phyloP scores from a whole-genome alignment of 2,113 vertebrate species.

The Cathartes aura region DNA sequence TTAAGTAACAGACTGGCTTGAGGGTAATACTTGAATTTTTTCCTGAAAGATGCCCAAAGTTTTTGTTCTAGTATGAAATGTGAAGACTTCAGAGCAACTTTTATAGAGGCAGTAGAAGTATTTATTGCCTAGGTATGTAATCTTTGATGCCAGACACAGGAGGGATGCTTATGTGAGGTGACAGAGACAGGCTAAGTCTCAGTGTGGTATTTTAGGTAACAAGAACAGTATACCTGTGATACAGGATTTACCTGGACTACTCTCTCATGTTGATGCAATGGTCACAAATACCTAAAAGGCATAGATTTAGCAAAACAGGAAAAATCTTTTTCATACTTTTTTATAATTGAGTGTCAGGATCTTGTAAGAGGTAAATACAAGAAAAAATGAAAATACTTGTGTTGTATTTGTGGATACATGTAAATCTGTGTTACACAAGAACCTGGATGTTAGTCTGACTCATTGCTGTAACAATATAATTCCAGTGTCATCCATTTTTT shows the following conservation, averaged over 20 bases:
- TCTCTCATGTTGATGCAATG: background rate
- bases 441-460: background rate
- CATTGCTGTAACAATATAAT: background rate
- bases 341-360: background rate
- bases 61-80: background rate
- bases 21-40: background rate
- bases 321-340: background rate
- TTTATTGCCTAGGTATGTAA: background rate
- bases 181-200: background rate
- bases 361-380: background rate
- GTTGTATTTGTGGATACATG: background rate
- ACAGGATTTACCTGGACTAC: background rate
- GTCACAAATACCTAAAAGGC: background rate
- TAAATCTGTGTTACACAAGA: background rate
- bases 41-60: background rate
- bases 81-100: background rate
- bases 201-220: background rate
- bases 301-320: background rate
- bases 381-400: background rate
- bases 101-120: background rate
- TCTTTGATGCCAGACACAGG: background rate
- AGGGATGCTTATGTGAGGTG: background rate
- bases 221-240: background rate
- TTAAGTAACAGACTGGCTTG: background rate
- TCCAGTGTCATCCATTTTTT: background rate